Evolutionary conservation across 2,888 invertebrate genomes (phyloP), one percentile per base, ranked within the genome.

Genomic region (Clitarchus hookeri): DNA sequence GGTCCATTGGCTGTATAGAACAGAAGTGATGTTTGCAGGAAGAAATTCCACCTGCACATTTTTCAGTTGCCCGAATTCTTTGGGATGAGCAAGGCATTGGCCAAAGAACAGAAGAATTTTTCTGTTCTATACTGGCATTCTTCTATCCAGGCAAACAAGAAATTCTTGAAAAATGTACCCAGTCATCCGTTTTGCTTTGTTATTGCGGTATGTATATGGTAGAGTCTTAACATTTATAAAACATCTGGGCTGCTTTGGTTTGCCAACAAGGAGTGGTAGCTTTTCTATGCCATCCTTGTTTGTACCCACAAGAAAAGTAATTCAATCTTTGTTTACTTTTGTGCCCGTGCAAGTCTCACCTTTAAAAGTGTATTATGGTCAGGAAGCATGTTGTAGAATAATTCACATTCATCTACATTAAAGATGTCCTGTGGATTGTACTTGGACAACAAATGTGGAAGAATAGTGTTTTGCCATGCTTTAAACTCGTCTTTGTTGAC

Each of bases 201-300:
- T n/a, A n/a, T n/a, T 65, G 65, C 19, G 11, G 19, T 65, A 65
- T 12, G 65, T 65, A 23, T 16, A 65, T 65, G 65, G 65, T 6
- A 65, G 65, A 16, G 11, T 16, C 65, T 16, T 65, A 4, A 65
- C 19, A 19, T 65, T 65, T 65, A 6, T 65, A 16, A 65, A 65
- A 65, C 65, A 65, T 65, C 48, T 48, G 48, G 48, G 48, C 13
- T 65, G 65, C 23, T 65, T 65, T 65, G 83, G 25, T 27, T 86
- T 86, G 8, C 85, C 84, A 0, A 86, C 54, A 6, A 54, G 36
- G 23, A 82, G 27, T 82, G 80, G 80, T 8, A 85, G 36, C 44
- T 86, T 85, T 44, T 86, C n/a, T n/a, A 82, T 53, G 6, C 83
- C 82, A 82, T 84, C 84, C 25, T 13, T 6, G 44, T 86, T 86